A percentile compares a stretch with the other conserved stretches of the same genome.
Evolutionary conservation across 2,113 vertebrate genomes (phyloP).

Genomic region (Lasiurus cinereus): DNA sequence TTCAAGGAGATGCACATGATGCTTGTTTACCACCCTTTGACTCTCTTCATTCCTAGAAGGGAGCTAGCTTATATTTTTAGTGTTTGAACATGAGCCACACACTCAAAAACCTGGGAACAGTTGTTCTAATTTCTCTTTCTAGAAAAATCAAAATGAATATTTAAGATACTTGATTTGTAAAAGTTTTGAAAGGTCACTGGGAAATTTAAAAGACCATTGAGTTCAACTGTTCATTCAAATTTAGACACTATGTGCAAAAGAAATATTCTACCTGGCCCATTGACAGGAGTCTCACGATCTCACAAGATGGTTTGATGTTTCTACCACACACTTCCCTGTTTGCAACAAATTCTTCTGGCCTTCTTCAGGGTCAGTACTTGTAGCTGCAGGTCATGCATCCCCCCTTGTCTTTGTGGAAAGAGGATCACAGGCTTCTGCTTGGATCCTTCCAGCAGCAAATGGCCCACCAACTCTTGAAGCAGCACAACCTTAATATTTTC

Average conservation of each 20-base stretch:
- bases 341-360: neutral
- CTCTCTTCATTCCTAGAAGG: neutral
- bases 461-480: neutral
- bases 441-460: neutral
- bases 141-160: constrained; percentile 33
- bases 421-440: neutral
- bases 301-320: neutral
- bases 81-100: neutral
- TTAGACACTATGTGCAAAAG: neutral
- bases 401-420: neutral
- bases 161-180: neutral
- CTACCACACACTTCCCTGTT: neutral
- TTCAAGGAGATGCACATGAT: neutral
- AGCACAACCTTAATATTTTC: neutral
- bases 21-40: neutral
- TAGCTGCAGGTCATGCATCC: neutral
- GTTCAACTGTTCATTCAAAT: constrained; percentile 7
- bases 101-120: neutral
- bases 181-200: neutral
- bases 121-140: neutral
- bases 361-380: neutral
- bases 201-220: neutral
- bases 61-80: neutral
- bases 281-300: neutral
- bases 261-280: neutral